These are phyloP conservation scores for Trypoxylon attenuatum DNA, from an alignment of 2,888 invertebrate species.

Conservation along the genomic window DNA sequence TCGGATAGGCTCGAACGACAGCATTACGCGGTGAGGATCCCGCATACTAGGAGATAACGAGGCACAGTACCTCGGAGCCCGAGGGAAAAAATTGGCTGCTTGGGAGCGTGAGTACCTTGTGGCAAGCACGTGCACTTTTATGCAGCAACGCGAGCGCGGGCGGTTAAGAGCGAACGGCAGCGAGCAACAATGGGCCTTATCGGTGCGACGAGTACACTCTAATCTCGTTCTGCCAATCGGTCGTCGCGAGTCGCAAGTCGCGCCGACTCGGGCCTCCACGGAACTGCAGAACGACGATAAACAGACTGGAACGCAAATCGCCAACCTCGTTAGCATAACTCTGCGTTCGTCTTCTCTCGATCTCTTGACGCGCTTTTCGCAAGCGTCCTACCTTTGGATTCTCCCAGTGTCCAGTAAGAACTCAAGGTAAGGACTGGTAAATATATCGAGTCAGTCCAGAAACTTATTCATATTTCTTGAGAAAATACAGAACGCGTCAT, in stretches of 20 bases:
- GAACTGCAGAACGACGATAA: constrained; percentile 50
- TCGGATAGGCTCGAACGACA: constrained; percentile 14
- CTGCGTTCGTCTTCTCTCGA: constrained; percentile 44
- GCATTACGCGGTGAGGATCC: background rate
- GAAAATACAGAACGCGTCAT: no score
- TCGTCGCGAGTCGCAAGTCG: constrained; percentile 39
- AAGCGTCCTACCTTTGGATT: no score
- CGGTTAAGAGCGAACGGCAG: constrained; percentile 49
- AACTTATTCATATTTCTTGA: no score
- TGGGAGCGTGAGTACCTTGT: no score
- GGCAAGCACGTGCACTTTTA: constrained; percentile 26
- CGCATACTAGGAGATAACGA: constrained; percentile 17
- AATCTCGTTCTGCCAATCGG: constrained; percentile 59
- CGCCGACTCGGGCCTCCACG: constrained; percentile 3
- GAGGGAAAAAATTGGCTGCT: no score
- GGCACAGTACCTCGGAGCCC: no score
- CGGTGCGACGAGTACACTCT: constrained; percentile 40
- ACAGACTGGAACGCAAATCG: constrained; percentile 58
- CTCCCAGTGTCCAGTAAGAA: no score
- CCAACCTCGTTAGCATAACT: constrained; percentile 56
- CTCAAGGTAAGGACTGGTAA: no score
- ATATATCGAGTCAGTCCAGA: no score
- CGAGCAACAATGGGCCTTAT: constrained; percentile 56
- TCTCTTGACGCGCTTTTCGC: constrained; percentile 19
- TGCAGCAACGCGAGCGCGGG: constrained; percentile 8